These are phyloP conservation scores for Apotomis capreana DNA, from an alignment of 2,888 invertebrate species.

Conservation along the genomic window DNA sequence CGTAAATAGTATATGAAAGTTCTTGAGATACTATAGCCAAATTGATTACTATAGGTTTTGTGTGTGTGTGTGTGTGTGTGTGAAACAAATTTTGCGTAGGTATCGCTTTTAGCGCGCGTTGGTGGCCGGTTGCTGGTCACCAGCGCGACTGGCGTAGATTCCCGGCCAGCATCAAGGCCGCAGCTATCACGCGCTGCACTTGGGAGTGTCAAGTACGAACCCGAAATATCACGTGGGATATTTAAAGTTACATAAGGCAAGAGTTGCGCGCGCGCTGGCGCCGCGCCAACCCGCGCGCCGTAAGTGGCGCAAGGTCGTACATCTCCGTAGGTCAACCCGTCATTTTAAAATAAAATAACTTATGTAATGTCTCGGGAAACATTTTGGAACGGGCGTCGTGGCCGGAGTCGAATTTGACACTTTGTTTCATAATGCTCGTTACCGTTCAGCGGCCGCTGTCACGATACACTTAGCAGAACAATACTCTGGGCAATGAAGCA, in stretches of 20 bases:
- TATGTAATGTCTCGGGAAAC: slow-evolving; percentile 14
- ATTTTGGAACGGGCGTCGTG: slow-evolving; percentile 8
- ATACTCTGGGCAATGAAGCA: neutral
- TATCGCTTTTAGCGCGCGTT: neutral
- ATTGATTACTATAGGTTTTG: too few species aligned
- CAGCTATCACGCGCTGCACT: slow-evolving; percentile 8
- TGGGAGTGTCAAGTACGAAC: slow-evolving; percentile 19
- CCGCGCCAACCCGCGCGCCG: slow-evolving; percentile 11
- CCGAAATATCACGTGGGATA: slow-evolving; percentile 22
- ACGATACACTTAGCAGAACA: neutral
- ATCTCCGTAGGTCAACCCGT: slow-evolving; percentile 20
- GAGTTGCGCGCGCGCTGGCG: slow-evolving; percentile 16
- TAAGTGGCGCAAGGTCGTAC: slow-evolving; percentile 18
- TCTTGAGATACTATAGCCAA: too few species aligned
- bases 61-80: too few species aligned
- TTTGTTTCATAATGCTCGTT: slow-evolving; percentile 22
- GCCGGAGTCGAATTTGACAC: slow-evolving; percentile 14
- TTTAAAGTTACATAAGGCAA: slow-evolving; percentile 19
- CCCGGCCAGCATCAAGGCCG: slow-evolving; percentile 4
- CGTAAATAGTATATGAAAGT: too few species aligned
- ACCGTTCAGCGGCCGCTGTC: neutral
- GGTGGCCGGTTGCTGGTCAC: neutral
- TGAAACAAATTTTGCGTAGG: too few species aligned
- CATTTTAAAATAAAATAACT: slow-evolving; percentile 27
- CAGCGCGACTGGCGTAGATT: neutral